These are phyloP conservation scores for Polydesmus complanatus DNA, from an alignment of 2,888 invertebrate genomes.

Conservation along the genomic window DNA sequence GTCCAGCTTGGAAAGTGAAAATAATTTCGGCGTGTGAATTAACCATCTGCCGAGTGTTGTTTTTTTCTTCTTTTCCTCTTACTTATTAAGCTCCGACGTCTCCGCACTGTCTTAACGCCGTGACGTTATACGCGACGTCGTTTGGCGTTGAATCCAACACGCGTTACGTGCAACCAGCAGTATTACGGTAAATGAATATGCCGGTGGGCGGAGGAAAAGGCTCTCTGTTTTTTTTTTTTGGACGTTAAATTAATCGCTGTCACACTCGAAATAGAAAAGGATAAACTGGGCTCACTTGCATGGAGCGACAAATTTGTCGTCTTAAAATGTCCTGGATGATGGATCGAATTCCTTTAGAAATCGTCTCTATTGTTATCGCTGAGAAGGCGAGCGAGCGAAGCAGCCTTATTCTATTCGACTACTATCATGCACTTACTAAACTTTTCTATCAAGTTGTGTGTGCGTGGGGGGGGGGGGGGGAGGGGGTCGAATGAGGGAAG, in stretches of 20 bases:
- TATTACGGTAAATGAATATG: too few relatives aligned
- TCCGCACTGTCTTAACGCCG: too few relatives aligned
- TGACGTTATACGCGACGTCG: not conserved
- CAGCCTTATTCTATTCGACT: not conserved
- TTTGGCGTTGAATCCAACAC: not conserved
- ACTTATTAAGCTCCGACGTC: too few relatives aligned
- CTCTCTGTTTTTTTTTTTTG: too few relatives aligned
- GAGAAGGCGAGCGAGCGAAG: not conserved
- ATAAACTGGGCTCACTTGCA: not conserved
- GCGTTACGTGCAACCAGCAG: not conserved
- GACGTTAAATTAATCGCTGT: not conserved
- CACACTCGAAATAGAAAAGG: not conserved
- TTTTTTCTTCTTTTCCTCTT: too few relatives aligned
- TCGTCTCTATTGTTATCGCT: not conserved
- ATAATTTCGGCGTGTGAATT: too few relatives aligned
- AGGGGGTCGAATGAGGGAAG: too few relatives aligned
- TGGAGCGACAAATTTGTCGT: not conserved
- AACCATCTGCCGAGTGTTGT: too few relatives aligned
- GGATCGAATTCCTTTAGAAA: not conserved
- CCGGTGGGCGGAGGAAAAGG: too few relatives aligned
- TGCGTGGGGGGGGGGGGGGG: not conserved
- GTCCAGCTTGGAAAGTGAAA: too few relatives aligned
- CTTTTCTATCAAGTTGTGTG: too few relatives aligned
- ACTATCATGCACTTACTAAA: too few relatives aligned
- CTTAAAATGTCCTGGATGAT: not conserved